Evolutionary conservation across 2,113 vertebrate genomes (phyloP), one percentile per base, ranked within the genome.

Genomic region (Neogale vison): DNA sequence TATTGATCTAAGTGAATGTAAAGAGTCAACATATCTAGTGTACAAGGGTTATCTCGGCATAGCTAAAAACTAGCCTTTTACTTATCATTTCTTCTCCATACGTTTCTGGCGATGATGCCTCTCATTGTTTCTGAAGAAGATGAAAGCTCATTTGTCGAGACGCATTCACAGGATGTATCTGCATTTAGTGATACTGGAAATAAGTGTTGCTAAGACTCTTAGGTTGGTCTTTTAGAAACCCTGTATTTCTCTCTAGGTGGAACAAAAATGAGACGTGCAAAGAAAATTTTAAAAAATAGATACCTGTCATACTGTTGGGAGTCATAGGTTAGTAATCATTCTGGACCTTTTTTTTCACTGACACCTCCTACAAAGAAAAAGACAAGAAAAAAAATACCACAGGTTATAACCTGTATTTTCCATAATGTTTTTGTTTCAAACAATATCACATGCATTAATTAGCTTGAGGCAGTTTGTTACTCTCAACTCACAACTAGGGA

Each of bases 301-400:
- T 99, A 99, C 99, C 99, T 99, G 99, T 99, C 99, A 99, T 99
- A 98, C 98, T 99, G 99, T 98, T 99, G 97, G 98, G 98, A 98
- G 98, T 99, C 99, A 99, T 97, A 97, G 98, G 98, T 98, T 97
- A 98, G 98, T 96, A 96, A 97, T 98, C 99, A 99, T 99, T 98
- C 98, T 99, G 20, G 90, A 97, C 96, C 96, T 98, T 97, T 96
- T 95, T 98, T 0, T 52, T 97, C 96, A 98, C 98, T 98, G 98
- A 93, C 55, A 91, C 98, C 98, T 98, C 98, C 99, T 99, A 97
- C 31, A 93, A 98, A 96, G 97, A 93, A 92, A 90, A 88, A 96
- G 82, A 96, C 81, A 98, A 95, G 77, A 93, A 69, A 94, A 55
- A 55, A 96, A 93, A 92, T 0, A 13, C 42, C 96, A 93, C 3